These are phyloP conservation scores for Parnassius apollo DNA, from an alignment of 2,888 invertebrate genomes.

Conservation along the genomic window DNA sequence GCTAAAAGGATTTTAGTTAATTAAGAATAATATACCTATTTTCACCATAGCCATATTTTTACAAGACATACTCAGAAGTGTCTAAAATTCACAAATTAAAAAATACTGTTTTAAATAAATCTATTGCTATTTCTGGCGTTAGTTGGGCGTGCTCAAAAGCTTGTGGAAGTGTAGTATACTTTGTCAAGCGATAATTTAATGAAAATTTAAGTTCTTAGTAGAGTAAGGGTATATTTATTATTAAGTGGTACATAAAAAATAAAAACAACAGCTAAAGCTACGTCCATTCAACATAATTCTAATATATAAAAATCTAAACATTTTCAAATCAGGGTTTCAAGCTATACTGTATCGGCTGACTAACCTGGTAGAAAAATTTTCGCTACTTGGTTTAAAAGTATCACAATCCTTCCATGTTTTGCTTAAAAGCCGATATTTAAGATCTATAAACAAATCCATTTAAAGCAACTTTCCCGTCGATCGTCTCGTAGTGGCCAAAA, in stretches of 20 bases:
- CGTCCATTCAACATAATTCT: background rate
- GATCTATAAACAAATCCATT: constrained; percentile 54
- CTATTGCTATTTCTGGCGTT: constrained; percentile 12
- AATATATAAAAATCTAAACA: background rate
- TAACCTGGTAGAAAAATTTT: constrained; percentile 15
- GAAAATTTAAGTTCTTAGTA: background rate
- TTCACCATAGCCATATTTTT: too few species aligned
- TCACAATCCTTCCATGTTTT: constrained; percentile 29
- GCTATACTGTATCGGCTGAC: constrained; percentile 8
- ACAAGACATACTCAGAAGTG: too few species aligned
- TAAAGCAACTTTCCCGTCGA: constrained; percentile 61
- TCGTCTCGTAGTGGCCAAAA: constrained; percentile 65
- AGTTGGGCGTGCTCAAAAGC: constrained; percentile 23
- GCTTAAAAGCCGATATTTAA: constrained; percentile 58
- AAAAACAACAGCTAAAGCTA: background rate
- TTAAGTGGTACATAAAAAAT: too few species aligned
- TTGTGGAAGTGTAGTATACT: constrained; percentile 17
- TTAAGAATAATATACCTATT: too few species aligned
- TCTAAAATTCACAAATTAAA: too few species aligned
- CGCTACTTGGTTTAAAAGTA: background rate
- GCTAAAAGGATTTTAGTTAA: too few species aligned
- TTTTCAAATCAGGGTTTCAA: constrained; percentile 6
- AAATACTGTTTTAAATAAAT: too few species aligned
- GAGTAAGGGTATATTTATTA: too few species aligned
- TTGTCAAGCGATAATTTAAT: constrained; percentile 9